Evolutionary conservation across 2,797 vertebrate species (phyloP).

Genomic region (Oophaga sylvatica): DNA sequence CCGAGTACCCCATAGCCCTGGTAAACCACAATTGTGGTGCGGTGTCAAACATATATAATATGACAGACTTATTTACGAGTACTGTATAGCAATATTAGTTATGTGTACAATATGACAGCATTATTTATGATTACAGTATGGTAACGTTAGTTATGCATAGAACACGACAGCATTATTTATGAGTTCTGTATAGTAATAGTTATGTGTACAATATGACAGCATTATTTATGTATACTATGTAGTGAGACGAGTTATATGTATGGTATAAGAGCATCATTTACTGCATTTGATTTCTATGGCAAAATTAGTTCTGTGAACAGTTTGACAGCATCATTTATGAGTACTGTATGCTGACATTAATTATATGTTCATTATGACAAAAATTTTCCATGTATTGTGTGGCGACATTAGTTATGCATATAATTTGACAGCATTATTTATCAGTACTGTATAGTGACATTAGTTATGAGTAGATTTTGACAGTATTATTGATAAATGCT

Average conservation of each 20-base stretch:
- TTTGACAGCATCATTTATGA: neutral
- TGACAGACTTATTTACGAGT: neutral
- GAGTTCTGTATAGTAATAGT: too few relatives aligned
- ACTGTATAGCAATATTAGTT: neutral
- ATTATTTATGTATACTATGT: neutral
- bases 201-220: too few relatives aligned
- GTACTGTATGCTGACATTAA: neutral
- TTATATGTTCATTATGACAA: neutral
- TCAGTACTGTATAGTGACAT: neutral
- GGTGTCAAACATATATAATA: too few relatives aligned
- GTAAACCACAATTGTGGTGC: too few relatives aligned
- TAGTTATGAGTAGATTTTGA: neutral
- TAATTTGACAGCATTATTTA: neutral
- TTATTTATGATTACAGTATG: neutral
- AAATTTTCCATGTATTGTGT: neutral
- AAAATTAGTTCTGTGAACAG: neutral
- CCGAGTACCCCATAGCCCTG: too few relatives aligned
- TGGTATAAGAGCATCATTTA: neutral
- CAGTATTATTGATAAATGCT: neutral
- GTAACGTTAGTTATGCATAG: neutral
- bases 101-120: neutral
- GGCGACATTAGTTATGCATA: neutral
- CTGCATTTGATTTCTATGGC: neutral
- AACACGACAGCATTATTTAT: too few relatives aligned
- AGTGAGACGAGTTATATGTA: neutral